Conservation (phyloP, 2,113 vertebrate species). For the Antechinus flavipes region DNA sequence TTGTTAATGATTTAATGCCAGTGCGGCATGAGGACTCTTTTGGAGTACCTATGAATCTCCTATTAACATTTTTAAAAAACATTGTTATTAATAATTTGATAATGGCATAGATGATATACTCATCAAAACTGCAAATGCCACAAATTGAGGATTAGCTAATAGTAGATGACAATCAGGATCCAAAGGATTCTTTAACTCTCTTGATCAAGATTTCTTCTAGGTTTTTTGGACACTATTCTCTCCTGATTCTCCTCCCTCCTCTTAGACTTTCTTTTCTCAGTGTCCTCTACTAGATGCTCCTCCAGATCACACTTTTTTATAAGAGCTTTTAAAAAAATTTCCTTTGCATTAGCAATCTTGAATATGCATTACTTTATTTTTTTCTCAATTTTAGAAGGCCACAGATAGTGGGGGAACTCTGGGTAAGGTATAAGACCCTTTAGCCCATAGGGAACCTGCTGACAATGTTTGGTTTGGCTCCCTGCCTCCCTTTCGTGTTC, state of each 20-base stretch:
- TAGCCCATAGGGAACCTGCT: no score
- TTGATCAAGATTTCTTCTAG: background rate
- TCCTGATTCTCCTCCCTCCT: background rate
- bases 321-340: no score
- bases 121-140: background rate
- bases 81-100: background rate
- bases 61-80: background rate
- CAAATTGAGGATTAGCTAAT: background rate
- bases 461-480: no score
- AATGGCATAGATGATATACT: background rate
- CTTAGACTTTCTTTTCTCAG: background rate
- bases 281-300: background rate
- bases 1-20: background rate
- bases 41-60: background rate
- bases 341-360: no score
- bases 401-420: no score
- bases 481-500: no score
- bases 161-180: background rate
- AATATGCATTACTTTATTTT: no score
- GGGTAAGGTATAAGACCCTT: no score
- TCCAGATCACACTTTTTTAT: background rate
- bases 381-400: no score
- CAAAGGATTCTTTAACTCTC: background rate
- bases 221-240: background rate
- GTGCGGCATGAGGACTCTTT: background rate